Conservation (phyloP, 2,113 vertebrate genomes). For the Forbesichthys papilliferus region DNA sequence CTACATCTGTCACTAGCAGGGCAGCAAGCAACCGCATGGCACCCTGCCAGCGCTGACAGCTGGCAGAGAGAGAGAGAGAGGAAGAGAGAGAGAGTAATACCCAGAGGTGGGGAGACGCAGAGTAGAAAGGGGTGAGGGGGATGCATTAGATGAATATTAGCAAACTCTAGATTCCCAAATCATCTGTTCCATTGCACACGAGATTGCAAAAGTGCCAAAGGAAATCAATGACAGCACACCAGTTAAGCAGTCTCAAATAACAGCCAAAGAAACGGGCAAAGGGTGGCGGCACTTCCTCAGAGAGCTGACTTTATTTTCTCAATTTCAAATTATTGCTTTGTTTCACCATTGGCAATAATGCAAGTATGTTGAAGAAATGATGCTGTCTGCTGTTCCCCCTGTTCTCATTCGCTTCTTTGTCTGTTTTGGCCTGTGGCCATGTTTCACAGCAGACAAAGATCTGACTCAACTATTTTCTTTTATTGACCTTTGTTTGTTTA, state of each 20-base stretch:
- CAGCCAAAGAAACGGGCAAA: slow-evolving; percentile 1
- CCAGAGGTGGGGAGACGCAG: not conserved
- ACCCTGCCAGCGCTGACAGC: slow-evolving; percentile 70
- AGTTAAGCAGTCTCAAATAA: slow-evolving; percentile 29
- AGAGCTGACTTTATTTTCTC: not conserved
- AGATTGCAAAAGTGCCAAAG: slow-evolving; percentile 20
- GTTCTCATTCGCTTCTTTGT: not conserved
- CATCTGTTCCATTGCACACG: slow-evolving; percentile 34
- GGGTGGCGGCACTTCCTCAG: not conserved
- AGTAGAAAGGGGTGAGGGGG: not conserved
- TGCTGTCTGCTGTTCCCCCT: not conserved
- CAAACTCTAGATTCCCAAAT: slow-evolving; percentile 54
- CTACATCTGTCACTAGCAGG: slow-evolving; percentile 63
- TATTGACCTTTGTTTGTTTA: slow-evolving; percentile 48
- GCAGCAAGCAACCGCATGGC: slow-evolving; percentile 57
- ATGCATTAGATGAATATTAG: slow-evolving; percentile 52
- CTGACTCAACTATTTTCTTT: slow-evolving; percentile 15
- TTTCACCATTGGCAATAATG: slow-evolving; percentile 6
- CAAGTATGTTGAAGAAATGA: slow-evolving; percentile 16
- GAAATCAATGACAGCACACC: slow-evolving; percentile 43
- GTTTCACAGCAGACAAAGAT: slow-evolving; percentile 17
- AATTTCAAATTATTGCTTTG: slow-evolving; percentile 2
- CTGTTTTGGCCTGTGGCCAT: slow-evolving; percentile 16
- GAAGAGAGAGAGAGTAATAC: slow-evolving; percentile 40
- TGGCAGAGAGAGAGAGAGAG: slow-evolving; percentile 62